These are phyloP conservation scores for Pipistrellus pygmaeus DNA, from an alignment of 2,797 vertebrate genomes.

Conservation along the genomic window DNA sequence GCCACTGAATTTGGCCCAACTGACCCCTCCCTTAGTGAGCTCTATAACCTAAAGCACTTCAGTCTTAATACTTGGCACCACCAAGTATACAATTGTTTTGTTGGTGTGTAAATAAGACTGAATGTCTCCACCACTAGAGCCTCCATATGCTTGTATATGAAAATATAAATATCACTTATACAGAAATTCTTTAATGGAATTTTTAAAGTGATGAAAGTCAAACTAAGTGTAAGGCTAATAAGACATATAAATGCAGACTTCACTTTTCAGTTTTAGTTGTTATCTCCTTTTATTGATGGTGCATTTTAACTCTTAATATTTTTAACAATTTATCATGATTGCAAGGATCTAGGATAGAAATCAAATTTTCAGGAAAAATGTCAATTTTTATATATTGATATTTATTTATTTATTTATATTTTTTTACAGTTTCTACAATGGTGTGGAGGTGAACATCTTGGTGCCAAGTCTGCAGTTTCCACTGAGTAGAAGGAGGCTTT, in stretches of 20 bases:
- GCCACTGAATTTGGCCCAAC: neutral
- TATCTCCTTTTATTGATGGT: neutral
- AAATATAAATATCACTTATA: neutral
- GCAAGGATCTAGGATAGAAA: neutral
- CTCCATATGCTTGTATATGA: neutral
- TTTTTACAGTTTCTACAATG: neutral
- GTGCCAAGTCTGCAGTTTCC: neutral
- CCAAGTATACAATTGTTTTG: neutral
- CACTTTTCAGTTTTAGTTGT: neutral
- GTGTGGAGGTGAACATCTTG: neutral
- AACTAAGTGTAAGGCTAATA: neutral
- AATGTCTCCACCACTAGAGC: neutral
- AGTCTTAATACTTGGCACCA: neutral
- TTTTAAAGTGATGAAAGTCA: constrained; percentile 5
- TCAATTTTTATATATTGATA: too few relatives aligned
- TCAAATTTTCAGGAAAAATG: neutral
- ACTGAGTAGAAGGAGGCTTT: neutral
- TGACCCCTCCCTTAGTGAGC: neutral
- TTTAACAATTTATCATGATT: neutral
- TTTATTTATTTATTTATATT: too few relatives aligned
- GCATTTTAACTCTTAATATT: neutral
- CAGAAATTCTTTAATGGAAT: neutral
- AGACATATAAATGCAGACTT: neutral
- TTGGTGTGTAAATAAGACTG: neutral
- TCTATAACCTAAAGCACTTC: neutral